Evolutionary conservation across 2,113 vertebrate species (phyloP), one percentile per base, ranked within the genome.

Genomic region (Equus przewalskii): DNA sequence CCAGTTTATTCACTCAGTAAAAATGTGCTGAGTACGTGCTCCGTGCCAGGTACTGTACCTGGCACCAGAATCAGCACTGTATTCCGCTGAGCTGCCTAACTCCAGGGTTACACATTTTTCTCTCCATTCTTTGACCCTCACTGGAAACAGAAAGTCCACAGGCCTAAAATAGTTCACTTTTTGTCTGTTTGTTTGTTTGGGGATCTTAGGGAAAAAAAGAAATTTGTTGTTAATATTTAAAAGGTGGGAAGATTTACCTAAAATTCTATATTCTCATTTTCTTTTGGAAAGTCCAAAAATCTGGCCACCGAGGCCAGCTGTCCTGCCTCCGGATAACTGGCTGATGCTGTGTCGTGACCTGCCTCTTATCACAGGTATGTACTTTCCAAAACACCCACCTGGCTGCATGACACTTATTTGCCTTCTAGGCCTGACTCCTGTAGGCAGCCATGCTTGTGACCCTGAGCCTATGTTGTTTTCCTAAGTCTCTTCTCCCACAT

Each of bases 141-240:
- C 54, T 81, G 44, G 62, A 91, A 78, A 87, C 36, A 67, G 24
- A 41, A 80, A 87, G 72, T 54, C 49, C 67, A 84, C 10, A 83
- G n/a, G 19, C 16, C 73, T 85, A 70, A 64, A 85, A 85, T 10
- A 81, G 58, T 56, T 30, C 51, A 64, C 30, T 70, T 58, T 58
- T 67, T 75, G 51, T 54, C 51, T 33, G 33, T 72, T n/a, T 56
- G 44, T 56, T 24, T 92, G 26, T 73, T 5, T 58, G 46, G n/a
- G 46, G 75, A 94, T 76, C 58, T 92, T 67, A 18, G 26, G 65
- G 46, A 67, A 46, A 62, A 51, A 70, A 7, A 84, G 3, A 21
- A 30, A 75, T 87, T 41, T 92, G n/a, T 83, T 92, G 26, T 28
- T 94, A 76, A 82, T 62, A 80, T 60, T 70, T 94, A 82, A 67